Evolutionary conservation across 1,140 invertebrate genomes (phyloP).

Genomic region (Drosophila albomicans): DNA sequence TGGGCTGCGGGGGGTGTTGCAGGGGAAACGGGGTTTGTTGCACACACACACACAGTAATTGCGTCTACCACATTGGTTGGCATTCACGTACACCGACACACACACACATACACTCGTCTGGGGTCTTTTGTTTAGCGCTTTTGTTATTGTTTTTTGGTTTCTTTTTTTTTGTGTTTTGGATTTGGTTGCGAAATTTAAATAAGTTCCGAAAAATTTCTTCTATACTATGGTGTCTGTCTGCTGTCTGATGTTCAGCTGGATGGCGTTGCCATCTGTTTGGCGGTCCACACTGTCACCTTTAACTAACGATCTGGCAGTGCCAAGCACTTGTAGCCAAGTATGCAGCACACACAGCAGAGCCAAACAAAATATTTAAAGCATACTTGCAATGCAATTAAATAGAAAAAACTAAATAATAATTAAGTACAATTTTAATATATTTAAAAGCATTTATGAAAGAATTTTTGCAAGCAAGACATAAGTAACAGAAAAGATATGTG

Average conservation of each 20-base stretch:
- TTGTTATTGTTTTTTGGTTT: background rate
- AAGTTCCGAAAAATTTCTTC: conserved; percentile 44
- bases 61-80: conserved; percentile 40
- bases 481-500: no score
- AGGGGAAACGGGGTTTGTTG: background rate
- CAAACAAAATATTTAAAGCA: no score
- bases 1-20: background rate
- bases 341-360: background rate
- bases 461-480: no score
- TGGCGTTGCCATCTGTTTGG: conserved; percentile 20
- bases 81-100: conserved; percentile 16
- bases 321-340: background rate
- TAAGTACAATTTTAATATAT: no score
- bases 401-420: no score
- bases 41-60: conserved; percentile 21
- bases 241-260: conserved; percentile 35
- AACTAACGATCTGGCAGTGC: conserved; percentile 9
- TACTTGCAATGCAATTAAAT: no score
- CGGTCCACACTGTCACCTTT: background rate
- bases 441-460: no score
- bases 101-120: background rate
- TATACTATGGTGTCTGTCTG: conserved; percentile 44
- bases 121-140: background rate
- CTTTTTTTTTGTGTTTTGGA: conserved; percentile 13
- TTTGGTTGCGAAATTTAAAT: conserved; percentile 21